Evolutionary conservation across 2,797 vertebrate species (phyloP).

Genomic region (Mionectes olivaceus): DNA sequence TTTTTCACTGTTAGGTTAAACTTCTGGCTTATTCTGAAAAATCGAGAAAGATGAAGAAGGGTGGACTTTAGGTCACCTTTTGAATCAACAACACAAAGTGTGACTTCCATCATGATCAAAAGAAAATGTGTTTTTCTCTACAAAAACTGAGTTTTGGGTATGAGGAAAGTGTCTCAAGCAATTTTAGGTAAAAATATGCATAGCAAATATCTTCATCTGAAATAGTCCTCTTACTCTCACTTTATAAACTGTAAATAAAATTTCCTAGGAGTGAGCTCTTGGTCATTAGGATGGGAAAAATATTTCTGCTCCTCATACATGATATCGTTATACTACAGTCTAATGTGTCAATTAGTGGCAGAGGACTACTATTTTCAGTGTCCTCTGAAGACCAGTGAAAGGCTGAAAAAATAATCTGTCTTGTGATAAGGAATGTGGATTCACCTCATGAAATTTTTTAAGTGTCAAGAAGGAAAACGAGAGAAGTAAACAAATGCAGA

Average conservation of each 20-base stretch:
- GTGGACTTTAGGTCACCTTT: no score
- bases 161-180: background rate
- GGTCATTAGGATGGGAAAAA: background rate
- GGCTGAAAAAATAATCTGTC: background rate
- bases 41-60: background rate
- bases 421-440: background rate
- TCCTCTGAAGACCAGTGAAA: background rate
- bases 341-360: background rate
- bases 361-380: background rate
- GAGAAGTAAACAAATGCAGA: background rate
- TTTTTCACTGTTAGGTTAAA: background rate
- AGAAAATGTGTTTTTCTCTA: background rate
- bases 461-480: background rate
- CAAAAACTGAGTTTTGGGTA: background rate
- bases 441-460: background rate
- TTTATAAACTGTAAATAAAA: background rate
- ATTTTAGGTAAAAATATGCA: background rate
- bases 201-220: background rate
- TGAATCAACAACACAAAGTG: no score
- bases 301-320: background rate
- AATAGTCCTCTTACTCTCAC: background rate
- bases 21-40: background rate
- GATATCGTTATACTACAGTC: background rate
- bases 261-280: background rate
- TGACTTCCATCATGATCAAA: background rate